Percentiles rank a stretch among this genome's conserved stretches.
phyloP scores from a whole-genome alignment of 2,797 vertebrate species.

The Aulostomus chinensis region DNA sequence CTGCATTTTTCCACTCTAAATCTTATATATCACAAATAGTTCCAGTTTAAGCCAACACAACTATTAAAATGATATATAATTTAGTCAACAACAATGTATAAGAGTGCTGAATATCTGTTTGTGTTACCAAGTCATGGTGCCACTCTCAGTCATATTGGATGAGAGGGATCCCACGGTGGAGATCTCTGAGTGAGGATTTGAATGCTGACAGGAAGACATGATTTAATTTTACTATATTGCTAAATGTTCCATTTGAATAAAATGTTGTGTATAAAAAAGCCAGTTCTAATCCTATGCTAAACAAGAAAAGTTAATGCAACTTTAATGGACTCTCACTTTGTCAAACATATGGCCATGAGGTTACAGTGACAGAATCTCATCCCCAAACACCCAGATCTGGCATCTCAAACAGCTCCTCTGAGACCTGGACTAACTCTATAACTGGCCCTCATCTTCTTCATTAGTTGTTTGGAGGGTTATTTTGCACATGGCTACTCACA shows the following conservation, averaged over 20 bases:
- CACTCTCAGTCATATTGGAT: no score
- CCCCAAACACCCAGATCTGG: slow-evolving; percentile 44
- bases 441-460: slow-evolving; percentile 53
- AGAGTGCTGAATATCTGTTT: no score
- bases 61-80: no score
- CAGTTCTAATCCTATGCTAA: slow-evolving; percentile 2
- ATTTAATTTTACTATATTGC: no score
- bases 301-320: slow-evolving; percentile 6
- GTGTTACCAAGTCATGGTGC: no score
- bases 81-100: no score
- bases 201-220: no score
- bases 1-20: no score
- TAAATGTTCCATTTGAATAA: not conserved
- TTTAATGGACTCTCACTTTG: slow-evolving; percentile 18
- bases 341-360: slow-evolving; percentile 53
- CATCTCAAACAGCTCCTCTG: slow-evolving; percentile 43
- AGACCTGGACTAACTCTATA: slow-evolving; percentile 40
- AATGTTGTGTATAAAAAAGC: not conserved
- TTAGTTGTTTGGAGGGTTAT: slow-evolving; percentile 52
- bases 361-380: slow-evolving; percentile 56
- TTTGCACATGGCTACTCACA: slow-evolving; percentile 59
- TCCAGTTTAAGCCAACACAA: no score
- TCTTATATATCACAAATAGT: no score
- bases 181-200: no score
- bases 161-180: no score